A percentile compares a stretch with the other conserved stretches of the same genome.
Conservation (phyloP, 2,797 vertebrate species). For the Pygocentrus nattereri region DNA sequence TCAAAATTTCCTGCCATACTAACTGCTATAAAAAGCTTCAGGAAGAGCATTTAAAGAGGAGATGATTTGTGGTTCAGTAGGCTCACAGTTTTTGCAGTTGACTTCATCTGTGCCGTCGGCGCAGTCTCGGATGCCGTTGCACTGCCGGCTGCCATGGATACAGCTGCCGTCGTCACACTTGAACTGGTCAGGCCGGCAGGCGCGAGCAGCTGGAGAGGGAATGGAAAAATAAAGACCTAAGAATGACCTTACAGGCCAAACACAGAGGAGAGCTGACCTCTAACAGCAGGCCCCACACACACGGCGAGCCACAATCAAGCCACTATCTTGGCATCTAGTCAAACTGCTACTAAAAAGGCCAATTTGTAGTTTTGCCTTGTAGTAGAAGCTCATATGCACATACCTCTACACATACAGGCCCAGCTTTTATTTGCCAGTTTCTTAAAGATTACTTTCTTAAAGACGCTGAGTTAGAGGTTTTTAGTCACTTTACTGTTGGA, state of each 20-base stretch:
- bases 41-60: not conserved
- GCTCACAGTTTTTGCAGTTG: conserved; percentile 89
- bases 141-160: conserved; percentile 89
- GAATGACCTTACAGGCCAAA: conserved; percentile 26
- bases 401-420: no score
- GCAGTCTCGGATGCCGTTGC: conserved; percentile 92
- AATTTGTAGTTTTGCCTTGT: not conserved
- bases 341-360: not conserved
- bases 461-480: no score
- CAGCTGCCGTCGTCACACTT: conserved; percentile 94
- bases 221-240: conserved; percentile 24
- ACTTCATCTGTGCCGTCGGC: conserved; percentile 91
- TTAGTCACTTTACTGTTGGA: no score
- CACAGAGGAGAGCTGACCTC: conserved; percentile 15
- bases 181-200: conserved; percentile 92
- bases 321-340: conserved; percentile 8
- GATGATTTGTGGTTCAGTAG: not conserved
- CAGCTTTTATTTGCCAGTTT: no score
- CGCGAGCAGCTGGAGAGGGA: conserved; percentile 83
- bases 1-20: not conserved
- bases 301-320: not conserved
- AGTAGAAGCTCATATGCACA: not conserved
- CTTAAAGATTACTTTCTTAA: no score
- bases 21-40: not conserved
- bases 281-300: not conserved